Evolutionary conservation across 2,888 invertebrate species (phyloP), one percentile per base, ranked within the genome.

Genomic region (Thymelicus acteon): DNA sequence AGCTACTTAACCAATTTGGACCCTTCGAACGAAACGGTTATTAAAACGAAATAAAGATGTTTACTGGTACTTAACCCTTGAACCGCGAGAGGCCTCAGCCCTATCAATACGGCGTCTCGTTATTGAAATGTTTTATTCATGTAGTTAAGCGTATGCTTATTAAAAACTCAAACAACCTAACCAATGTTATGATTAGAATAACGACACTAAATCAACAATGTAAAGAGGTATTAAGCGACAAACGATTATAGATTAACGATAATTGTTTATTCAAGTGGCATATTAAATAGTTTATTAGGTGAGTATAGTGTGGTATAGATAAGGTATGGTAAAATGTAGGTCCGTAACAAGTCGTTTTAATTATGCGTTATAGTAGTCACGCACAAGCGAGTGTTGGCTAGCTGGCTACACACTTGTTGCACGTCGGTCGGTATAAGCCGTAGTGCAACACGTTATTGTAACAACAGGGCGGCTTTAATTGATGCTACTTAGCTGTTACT

Each of bases 31-130:
- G 76, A 77, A 80, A 77, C 78, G 76, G 82, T 88, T 89, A 89
- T 88, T 90, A 87, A 86, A 85, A 80, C 77, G 75, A 80, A 86
- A 90, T 91, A 80, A 86, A 92, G 88, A 88, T 90, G 90, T 91
- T 91, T 90, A 85, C 85, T 85, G 82, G 84, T 80, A 87, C 81
- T 92, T 91, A 92, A 91, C 93, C 91, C 90, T 88, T 91, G 84
- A 79, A 82, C 90, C 72, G 67, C 40, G 80, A 78, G 77, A 74
- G 75, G 79, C 76, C 81, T 79, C 31, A 31, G 31, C 81, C 83
- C 78, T 79, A 89, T 89, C 85, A 86, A 88, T 89, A 88, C 83
- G 84, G 79, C 81, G 82, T 73, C 64, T 64, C 64, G 52, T 71
- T 76, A 75, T 75, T 72, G 67, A 77, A 72, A 73, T 70, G 73